Evolutionary conservation across 2,797 vertebrate genomes (phyloP), one percentile per base, ranked within the genome.

Genomic region (Rhinichthys osculus): DNA sequence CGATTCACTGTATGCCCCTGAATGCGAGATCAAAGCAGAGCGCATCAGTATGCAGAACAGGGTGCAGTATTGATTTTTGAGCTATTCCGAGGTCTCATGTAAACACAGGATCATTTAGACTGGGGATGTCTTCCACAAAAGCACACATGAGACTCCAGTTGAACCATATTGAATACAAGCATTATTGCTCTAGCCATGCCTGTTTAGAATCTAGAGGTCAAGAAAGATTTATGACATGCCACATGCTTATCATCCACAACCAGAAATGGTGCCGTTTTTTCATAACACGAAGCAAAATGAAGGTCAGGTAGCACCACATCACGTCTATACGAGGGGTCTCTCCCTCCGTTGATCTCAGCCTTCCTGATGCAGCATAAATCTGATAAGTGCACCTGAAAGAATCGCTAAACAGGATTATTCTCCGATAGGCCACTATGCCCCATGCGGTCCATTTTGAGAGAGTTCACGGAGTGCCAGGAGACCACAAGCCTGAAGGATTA

Each of bases 191-290:
- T 90, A 90, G 93, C 92, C 91, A 91, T 90, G 90, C 85, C 91
- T 88, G 89, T 86, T 90, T 69, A 78, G 85, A 90, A 94, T 93
- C 90, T 90, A 83, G 91, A 88, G 93, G 94, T 95, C 93, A 94
- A 92, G 90, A 92, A 91, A 95, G 93, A 95, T 94, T 92, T 90
- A 95, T 92, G 93, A 89, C 90, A 90, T 91, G 89, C 91, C 93
- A 92, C 90, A 89, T 93, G 94, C 93, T 95, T 95, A 95, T 95
- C 94, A 90, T 93, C 89, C 59, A 81, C 88, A 90, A 92, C 89
- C 94, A 95, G 93, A 92, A 91, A 91, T 91, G 88, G 92, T 86
- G 89, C 85, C 40, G 33, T 27, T 42, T 82, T 88, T 90, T 84
- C 81, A 74, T 92, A 91, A 88, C 83, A 30, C 33, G 81, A n/a